Evolutionary conservation across 2,113 vertebrate species (phyloP), one percentile per base, ranked within the genome.

Genomic region (Megatriorchis doriae): DNA sequence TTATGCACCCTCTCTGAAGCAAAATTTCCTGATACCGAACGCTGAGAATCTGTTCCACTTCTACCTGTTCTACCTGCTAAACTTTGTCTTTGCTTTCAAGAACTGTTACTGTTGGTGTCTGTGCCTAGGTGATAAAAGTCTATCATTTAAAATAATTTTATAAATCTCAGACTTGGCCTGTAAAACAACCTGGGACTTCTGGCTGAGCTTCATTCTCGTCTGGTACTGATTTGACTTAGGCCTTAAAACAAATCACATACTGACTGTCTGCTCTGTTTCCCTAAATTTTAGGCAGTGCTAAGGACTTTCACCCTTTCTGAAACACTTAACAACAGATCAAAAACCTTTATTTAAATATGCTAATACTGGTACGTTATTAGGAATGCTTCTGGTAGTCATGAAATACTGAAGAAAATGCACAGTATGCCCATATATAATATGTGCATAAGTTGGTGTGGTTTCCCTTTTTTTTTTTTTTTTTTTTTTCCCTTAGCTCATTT

Each of bases 51-150:
- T 95, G 58, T 75, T 81, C 78, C 59, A 80, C 94, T 94, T 90
- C 78, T 95, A 1, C 84, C 78, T 96, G 38, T 94, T 95, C 95
- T 96, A 71, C 82, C 86, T 94, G 92, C 96, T 97, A 38, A 95
- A 93, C 89, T 95, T 94, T 95, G 91, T 81, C 92, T 97, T 97
- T 94, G 92, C 92, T 93, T 92, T 81, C 66, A 55, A 94, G 90
- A 95, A 47, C 95, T 96, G 92, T 96, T 92, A 94, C 93, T 93
- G 90, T 96, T 96, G 88, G 83, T 96, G 93, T 94, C 93, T 92
- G 68, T 94, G 67, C 85, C 62, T 40, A 77, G 70, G 23, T 70
- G 66, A 82, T 82, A 73, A 93, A 75, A 73, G 89, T 92, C 53
- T 88, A 8, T 82, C 5, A 23, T 80, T 89, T 66, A 75, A 91